phyloP scores from a whole-genome alignment of 2,888 invertebrate species.

The Serripes groenlandicus region DNA sequence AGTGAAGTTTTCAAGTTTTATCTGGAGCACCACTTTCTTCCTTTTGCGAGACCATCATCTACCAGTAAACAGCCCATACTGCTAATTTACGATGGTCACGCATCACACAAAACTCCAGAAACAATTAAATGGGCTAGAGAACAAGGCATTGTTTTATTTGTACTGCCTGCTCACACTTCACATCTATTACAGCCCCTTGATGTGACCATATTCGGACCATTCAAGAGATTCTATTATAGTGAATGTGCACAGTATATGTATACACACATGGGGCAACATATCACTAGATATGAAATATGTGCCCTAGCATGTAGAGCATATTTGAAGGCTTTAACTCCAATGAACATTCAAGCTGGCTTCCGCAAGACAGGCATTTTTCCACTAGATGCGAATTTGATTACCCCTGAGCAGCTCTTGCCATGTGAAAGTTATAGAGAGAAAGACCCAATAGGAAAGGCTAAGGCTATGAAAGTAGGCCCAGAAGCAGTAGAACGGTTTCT shows the following conservation, averaged over 20 bases:
- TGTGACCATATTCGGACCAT: conserved; percentile 42
- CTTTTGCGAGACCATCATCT: not conserved
- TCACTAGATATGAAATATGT: conserved; percentile 39
- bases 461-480: conserved; percentile 2
- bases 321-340: conserved; percentile 26
- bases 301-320: conserved; percentile 31
- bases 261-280: conserved; percentile 28
- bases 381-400: not conserved
- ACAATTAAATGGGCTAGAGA: conserved; percentile 36
- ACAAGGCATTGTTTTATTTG: not conserved
- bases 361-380: conserved; percentile 41
- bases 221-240: conserved; percentile 37
- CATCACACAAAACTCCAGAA: conserved; percentile 24
- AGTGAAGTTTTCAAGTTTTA: conserved; percentile 22
- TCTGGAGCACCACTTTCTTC: conserved; percentile 41
- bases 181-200: conserved; percentile 40
- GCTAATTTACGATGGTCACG: conserved; percentile 26
- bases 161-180: not conserved
- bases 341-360: conserved; percentile 32
- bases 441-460: conserved; percentile 23
- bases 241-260: conserved; percentile 31
- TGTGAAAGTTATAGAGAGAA: conserved; percentile 24
- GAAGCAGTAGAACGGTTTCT: conserved; percentile 19
- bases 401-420: not conserved
- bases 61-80: not conserved